These are phyloP conservation scores for Cheilosia scutellata DNA, from an alignment of 2,888 invertebrate genomes.

Conservation along the genomic window DNA sequence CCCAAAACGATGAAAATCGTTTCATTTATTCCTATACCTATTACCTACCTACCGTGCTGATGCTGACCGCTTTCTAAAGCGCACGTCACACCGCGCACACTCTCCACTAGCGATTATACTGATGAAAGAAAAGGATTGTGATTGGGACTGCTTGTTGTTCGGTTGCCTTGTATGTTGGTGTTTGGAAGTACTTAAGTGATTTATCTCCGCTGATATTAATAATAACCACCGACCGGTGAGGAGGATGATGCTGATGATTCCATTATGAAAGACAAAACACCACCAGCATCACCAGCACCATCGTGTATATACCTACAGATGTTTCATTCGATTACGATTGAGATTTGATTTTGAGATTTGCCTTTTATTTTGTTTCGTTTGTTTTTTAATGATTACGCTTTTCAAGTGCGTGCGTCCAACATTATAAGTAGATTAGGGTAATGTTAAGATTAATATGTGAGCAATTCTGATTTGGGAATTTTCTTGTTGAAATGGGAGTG, in stretches of 20 bases:
- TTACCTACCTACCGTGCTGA: slow-evolving; percentile 2
- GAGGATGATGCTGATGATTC: slow-evolving; percentile 59
- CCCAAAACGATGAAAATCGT: slow-evolving; percentile 48
- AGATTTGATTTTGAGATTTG: slow-evolving; percentile 26
- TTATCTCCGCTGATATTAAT: slow-evolving; percentile 69
- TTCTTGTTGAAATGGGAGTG: too few relatives aligned
- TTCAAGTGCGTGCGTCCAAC: slow-evolving; percentile 28
- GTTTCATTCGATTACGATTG: slow-evolving; percentile 32
- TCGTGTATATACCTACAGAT: slow-evolving; percentile 9
- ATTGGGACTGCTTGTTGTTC: neutral
- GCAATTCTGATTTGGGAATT: neutral
- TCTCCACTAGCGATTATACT: slow-evolving; percentile 23
- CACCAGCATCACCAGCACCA: neutral
- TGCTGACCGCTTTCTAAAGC: slow-evolving; percentile 48
- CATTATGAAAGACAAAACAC: slow-evolving; percentile 60
- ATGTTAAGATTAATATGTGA: slow-evolving; percentile 22
- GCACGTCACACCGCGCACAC: slow-evolving; percentile 6
- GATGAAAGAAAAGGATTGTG: slow-evolving; percentile 63
- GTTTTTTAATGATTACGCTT: slow-evolving; percentile 10
- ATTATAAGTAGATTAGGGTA: slow-evolving; percentile 59
- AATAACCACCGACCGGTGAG: slow-evolving; percentile 43
- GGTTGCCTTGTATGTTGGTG: slow-evolving; percentile 40
- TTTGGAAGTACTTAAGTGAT: slow-evolving; percentile 72
- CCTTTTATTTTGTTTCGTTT: neutral
- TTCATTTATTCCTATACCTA: slow-evolving; percentile 21